A percentile compares a stretch with the other conserved stretches of the same genome.
These are phyloP conservation scores for Schizaphis graminum DNA, from an alignment of 2,888 invertebrate genomes.

Conservation along the genomic window DNA sequence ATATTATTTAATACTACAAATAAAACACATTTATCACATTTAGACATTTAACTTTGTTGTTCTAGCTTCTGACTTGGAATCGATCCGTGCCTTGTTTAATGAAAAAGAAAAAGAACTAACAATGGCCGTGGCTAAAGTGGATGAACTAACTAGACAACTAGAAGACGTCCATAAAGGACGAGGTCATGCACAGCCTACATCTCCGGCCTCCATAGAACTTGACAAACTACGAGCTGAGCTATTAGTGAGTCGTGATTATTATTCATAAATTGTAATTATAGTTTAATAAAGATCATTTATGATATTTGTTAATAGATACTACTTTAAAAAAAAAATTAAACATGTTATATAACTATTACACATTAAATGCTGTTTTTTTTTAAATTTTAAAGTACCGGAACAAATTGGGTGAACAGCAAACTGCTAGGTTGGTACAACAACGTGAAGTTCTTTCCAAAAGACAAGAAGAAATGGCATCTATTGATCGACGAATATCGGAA, in stretches of 20 bases:
- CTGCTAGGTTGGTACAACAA: constrained; percentile 89
- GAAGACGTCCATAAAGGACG: constrained; percentile 84
- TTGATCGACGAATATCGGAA: constrained; percentile 94
- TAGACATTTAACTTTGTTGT: constrained; percentile 67
- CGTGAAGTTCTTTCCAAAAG: constrained; percentile 88
- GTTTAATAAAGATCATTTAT: not conserved
- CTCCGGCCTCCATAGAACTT: constrained; percentile 86
- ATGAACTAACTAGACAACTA: constrained; percentile 93
- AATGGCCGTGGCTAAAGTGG: constrained; percentile 97
- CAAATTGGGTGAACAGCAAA: constrained; percentile 95
- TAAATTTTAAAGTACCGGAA: constrained; percentile 85
- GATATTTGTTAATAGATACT: not conserved
- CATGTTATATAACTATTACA: not conserved
- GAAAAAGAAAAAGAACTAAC: constrained; percentile 97
- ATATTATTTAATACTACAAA: not conserved
- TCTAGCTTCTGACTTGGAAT: constrained; percentile 94
- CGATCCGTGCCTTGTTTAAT: constrained; percentile 94
- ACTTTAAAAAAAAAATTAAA: not conserved
- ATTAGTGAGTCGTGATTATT: constrained; percentile 78
- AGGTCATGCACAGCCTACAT: constrained; percentile 73
- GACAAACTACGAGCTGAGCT: constrained; percentile 93
- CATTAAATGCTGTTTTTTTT: not conserved
- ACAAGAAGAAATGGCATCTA: constrained; percentile 91
- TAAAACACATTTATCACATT: not conserved
- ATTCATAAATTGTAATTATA: not conserved